Evolutionary conservation across 1,140 invertebrate species (phyloP), one percentile per base, ranked within the genome.

Genomic region (Cotesia chilonis): DNA sequence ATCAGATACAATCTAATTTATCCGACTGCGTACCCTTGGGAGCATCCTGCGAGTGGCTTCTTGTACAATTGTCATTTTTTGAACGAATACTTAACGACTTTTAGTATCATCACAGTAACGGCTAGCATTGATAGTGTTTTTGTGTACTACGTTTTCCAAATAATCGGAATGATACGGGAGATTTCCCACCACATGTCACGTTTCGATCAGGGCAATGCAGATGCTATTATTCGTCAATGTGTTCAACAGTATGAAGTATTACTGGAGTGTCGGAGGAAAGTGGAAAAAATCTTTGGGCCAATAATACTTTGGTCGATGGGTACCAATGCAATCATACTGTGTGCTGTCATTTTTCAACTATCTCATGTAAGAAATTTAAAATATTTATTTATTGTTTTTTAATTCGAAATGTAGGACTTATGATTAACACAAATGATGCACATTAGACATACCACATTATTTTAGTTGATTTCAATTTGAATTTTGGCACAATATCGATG

Each of bases 11-110:
- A 47, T 17, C 38, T 76, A 14, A 65, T 60, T 3, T 51, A 68
- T 74, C 68, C 65, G 2, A 38, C 47, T 1, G 38, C 17, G n/a
- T 74, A 66, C 57, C 72, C 73, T 47, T 65, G 63, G 63, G n/a
- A 37, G 6, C 36, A 14, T 9, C 35, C 63, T 65, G 35, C 35
- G 6, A 37, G 63, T 12, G 38, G 59, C 4, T 5, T 65, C 28
- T 14, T 38, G 38, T 65, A 65, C 37, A 14, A 14, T 41, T 65
- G 10, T 38, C 36, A 65, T 20, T 69, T 69, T 41, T 17, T 37
- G 17, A 52, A 17, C 10, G 66, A 55, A 55, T 14, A 28, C n/a
- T 14, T 28, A 12, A 17, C 12, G 5, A 28, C 38, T 10, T 9
- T 14, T 41, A 54, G 9, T 57, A 12, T 35, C n/a, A 52, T 28